Conservation (phyloP, 2,113 vertebrate genomes). For the Ammodytes dubius region DNA sequence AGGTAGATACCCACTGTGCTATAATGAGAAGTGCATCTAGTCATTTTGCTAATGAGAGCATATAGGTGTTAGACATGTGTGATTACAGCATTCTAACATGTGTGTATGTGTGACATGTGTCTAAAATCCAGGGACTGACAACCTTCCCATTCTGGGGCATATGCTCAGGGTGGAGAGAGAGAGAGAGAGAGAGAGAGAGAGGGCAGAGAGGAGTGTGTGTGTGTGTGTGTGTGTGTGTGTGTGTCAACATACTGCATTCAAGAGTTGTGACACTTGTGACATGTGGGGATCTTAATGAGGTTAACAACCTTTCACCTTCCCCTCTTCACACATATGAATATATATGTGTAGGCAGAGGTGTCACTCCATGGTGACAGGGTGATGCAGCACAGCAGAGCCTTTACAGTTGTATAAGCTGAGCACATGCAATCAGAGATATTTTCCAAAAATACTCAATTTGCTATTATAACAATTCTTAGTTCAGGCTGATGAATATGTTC, state of each 20-base stretch:
- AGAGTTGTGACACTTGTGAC: slow-evolving; percentile 41
- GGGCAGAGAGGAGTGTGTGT: too few relatives aligned
- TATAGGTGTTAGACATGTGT: slow-evolving; percentile 51
- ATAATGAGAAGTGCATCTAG: slow-evolving; percentile 40
- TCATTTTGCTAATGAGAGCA: slow-evolving; percentile 49
- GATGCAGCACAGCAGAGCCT: slow-evolving; percentile 25
- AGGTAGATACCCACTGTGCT: slow-evolving; percentile 30
- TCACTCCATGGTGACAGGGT: slow-evolving; percentile 42
- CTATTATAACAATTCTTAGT: background rate
- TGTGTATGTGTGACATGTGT: slow-evolving; percentile 10
- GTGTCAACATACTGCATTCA: background rate
- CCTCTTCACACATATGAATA: slow-evolving; percentile 18
- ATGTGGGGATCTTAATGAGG: slow-evolving; percentile 61
- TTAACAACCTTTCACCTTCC: slow-evolving; percentile 65
- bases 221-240: too few relatives aligned
- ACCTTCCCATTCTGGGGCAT: background rate
- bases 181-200: too few relatives aligned
- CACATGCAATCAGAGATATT: slow-evolving; percentile 22
- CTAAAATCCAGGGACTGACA: slow-evolving; percentile 25
- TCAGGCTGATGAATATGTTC: background rate
- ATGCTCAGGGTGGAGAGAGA: background rate
- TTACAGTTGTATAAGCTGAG: slow-evolving; percentile 22
- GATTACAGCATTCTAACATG: slow-evolving; percentile 14
- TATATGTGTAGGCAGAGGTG: slow-evolving; percentile 37
- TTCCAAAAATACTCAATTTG: slow-evolving; percentile 15